Conservation (phyloP, 2,797 vertebrate species). For the Muraenolepis orangiensis region DNA sequence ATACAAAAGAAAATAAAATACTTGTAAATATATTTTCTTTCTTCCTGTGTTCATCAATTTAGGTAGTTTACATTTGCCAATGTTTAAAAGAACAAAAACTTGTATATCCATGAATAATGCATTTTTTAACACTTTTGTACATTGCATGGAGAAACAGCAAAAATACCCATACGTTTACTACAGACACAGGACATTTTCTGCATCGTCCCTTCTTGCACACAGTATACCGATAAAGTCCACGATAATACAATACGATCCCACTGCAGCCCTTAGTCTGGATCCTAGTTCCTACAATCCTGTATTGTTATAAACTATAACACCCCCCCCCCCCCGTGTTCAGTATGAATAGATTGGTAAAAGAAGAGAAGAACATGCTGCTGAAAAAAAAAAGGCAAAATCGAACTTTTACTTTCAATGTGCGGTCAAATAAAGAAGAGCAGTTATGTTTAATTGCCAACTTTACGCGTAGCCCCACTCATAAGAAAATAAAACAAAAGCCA, state of each 20-base stretch:
- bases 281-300: slow-evolving; percentile 13
- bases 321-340: slow-evolving; percentile 22
- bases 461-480: not conserved
- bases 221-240: slow-evolving; percentile 26
- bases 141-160: slow-evolving; percentile 43
- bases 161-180: slow-evolving; percentile 35
- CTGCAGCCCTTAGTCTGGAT: slow-evolving; percentile 18
- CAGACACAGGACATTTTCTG: slow-evolving; percentile 23
- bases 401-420: slow-evolving; percentile 4
- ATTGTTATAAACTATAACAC: slow-evolving; percentile 17
- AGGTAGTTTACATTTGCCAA: slow-evolving; percentile 59
- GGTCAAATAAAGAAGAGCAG: slow-evolving; percentile 12
- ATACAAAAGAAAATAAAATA: slow-evolving; percentile 16
- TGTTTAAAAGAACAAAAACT: slow-evolving; percentile 39
- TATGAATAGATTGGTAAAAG: slow-evolving; percentile 18
- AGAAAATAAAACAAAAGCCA: not conserved
- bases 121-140: slow-evolving; percentile 39
- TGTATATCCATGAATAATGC: slow-evolving; percentile 41
- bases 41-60: slow-evolving; percentile 48
- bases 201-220: slow-evolving; percentile 31
- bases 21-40: no score
- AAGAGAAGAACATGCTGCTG: not conserved
- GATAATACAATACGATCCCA: slow-evolving; percentile 9
- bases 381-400: not conserved
- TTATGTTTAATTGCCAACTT: slow-evolving; percentile 16